Evolutionary conservation across 2,113 vertebrate genomes (phyloP).

Genomic region (Geothlypis trichas): DNA sequence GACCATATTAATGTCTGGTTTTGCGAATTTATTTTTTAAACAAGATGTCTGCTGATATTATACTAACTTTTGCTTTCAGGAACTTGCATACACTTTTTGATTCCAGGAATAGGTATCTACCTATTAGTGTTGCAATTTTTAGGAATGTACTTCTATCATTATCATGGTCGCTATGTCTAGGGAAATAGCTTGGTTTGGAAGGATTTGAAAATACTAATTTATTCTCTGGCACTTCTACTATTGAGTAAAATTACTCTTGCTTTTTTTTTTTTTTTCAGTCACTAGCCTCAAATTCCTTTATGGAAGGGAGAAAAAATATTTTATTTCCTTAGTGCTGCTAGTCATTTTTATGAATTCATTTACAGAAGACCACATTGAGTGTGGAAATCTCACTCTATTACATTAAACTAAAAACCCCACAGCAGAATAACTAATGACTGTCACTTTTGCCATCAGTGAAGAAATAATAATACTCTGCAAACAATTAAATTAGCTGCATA

Average conservation of each 20-base stretch:
- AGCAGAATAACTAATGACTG: not conserved
- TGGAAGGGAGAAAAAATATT: slow-evolving; percentile 8
- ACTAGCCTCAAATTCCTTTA: slow-evolving; percentile 48
- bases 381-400: slow-evolving; percentile 9
- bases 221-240: slow-evolving; percentile 44
- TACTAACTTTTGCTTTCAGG: slow-evolving; percentile 64
- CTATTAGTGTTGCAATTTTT: slow-evolving; percentile 55
- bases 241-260: slow-evolving; percentile 46
- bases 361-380: slow-evolving; percentile 24
- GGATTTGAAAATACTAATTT: slow-evolving; percentile 69
- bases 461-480: not conserved
- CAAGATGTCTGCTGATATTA: slow-evolving; percentile 56
- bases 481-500: slow-evolving; percentile 4
- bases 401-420: not conserved
- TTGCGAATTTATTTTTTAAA: slow-evolving; percentile 59
- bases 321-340: slow-evolving; percentile 41
- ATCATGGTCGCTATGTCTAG: slow-evolving; percentile 55
- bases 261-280: slow-evolving; percentile 13
- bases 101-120: slow-evolving; percentile 47
- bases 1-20: slow-evolving; percentile 59
- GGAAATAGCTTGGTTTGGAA: slow-evolving; percentile 40
- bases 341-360: not conserved
- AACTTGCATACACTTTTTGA: slow-evolving; percentile 37
- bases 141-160: slow-evolving; percentile 34
- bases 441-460: not conserved